Evolutionary conservation across 2,888 invertebrate genomes (phyloP), one percentile per base, ranked within the genome.

Genomic region (Carterocephalus palaemon): DNA sequence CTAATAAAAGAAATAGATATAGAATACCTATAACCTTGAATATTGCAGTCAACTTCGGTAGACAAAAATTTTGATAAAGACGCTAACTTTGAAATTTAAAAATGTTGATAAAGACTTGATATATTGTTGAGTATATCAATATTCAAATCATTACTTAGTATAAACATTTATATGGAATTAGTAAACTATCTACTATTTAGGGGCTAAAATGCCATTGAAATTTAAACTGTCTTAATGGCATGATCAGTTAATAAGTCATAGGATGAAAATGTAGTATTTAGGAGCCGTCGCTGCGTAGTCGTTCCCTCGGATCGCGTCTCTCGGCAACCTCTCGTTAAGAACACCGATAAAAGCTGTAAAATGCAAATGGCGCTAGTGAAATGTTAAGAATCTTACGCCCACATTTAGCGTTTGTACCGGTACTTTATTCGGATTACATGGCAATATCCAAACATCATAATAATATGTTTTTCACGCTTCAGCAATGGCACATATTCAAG

Each of bases 341-440:
- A 77, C 79, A 75, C 65, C 75, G 78, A 80, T 82, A 81, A 77
- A 84, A 80, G 78, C 78, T 81, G 83, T 84, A 77, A 84, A 82
- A 85, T 85, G 84, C 76, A 81, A 84, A 85, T 84, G 67, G 70
- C 60, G 54, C 67, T 74, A 79, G 75, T 78, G 75, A 80, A 80
- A 80, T 80, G 79, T 73, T 75, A 75, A 75, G 75, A 83, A 80
- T 79, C 71, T 70, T 64, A 72, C 75, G 68, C 83, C 84, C 74
- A 82, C 81, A 59, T 67, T 60, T 49, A 56, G 52, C 51, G 56
- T 59, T 56, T 55, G 65, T 54, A 67, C 81, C 79, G 81, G 81
- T 81, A 81, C 54, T 67, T 70, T 72, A 70, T 72, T 71, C 66
- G 69, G 69, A 64, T 65, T 67, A 70, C 64, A 66, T 67, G 68